Evolutionary conservation across 2,113 vertebrate species (phyloP).

Genomic region (Eretmochelys imbricata): DNA sequence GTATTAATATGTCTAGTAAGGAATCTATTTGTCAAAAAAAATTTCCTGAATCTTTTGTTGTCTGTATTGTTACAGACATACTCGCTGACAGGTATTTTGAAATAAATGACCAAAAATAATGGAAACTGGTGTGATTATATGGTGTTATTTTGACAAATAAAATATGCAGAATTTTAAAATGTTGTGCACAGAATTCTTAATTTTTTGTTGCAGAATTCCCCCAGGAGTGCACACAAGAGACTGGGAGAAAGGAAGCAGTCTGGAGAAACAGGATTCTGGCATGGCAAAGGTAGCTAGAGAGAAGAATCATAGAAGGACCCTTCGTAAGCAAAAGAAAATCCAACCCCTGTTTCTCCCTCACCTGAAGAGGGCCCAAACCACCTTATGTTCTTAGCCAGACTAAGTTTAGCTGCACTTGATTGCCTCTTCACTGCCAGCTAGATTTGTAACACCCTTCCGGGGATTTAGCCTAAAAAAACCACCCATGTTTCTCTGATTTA

Average conservation of each 20-base stretch:
- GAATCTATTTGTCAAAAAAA: too few relatives aligned
- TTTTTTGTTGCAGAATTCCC: too few relatives aligned
- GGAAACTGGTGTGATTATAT: too few relatives aligned
- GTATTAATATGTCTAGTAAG: too few relatives aligned
- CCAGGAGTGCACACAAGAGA: accelerated
- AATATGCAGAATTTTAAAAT: too few relatives aligned
- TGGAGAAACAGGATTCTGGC: not conserved
- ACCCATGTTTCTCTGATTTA: not conserved
- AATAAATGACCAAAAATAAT: too few relatives aligned
- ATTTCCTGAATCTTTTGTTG: too few relatives aligned
- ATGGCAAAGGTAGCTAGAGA: not conserved
- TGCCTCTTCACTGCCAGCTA: not conserved
- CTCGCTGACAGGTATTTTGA: too few relatives aligned
- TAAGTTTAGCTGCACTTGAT: not conserved
- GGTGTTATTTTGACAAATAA: too few relatives aligned
- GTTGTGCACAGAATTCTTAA: too few relatives aligned
- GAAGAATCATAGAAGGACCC: not conserved
- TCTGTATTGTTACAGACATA: too few relatives aligned
- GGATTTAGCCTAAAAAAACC: too few relatives aligned
- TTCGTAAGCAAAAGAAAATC: not conserved
- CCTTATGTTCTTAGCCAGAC: not conserved
- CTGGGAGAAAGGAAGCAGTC: not conserved
- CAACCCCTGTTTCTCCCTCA: accelerated
- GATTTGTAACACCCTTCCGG: not conserved
- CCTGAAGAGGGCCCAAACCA: not conserved